These are phyloP conservation scores for Drosophila nikananu DNA, from an alignment of 1,140 invertebrate genomes.

Conservation along the genomic window DNA sequence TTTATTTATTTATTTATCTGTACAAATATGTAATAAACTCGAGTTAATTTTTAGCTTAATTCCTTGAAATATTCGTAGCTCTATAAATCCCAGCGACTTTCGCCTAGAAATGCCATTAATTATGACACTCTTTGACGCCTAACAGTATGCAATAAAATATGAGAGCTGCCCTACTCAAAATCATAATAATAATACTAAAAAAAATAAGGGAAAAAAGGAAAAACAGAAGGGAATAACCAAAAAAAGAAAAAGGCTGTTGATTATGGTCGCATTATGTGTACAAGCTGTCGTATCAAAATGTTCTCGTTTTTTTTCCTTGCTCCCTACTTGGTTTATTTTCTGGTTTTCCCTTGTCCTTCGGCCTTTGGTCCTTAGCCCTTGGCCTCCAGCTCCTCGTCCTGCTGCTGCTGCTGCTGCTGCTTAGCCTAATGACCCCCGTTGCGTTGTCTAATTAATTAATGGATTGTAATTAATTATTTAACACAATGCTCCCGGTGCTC, in stretches of 20 bases:
- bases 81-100: constrained; percentile 30
- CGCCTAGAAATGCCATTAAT: constrained; percentile 57
- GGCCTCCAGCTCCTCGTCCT: constrained; percentile 13
- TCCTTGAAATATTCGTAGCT: not conserved
- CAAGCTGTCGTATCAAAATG: constrained; percentile 65
- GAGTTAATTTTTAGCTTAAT: not conserved
- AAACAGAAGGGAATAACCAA: not conserved
- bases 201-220: not conserved
- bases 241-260: constrained; percentile 62
- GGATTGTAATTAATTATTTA: constrained; percentile 84
- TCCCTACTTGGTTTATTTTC: constrained; percentile 17
- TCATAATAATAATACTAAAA: constrained; percentile 10
- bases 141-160: constrained; percentile 73
- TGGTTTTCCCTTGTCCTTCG: constrained; percentile 3
- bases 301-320: constrained; percentile 38
- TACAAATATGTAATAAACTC: too few species aligned
- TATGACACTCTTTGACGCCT: constrained; percentile 71
- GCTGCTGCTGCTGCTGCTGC: constrained; percentile 48
- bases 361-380: constrained; percentile 6
- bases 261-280: constrained; percentile 77
- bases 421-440: constrained; percentile 74
- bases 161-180: constrained; percentile 34
- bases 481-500: constrained; percentile 63
- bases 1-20: too few species aligned
- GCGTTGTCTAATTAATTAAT: constrained; percentile 80